These are phyloP conservation scores for Florisuga fusca DNA, from an alignment of 2,797 vertebrate genomes.

Conservation along the genomic window DNA sequence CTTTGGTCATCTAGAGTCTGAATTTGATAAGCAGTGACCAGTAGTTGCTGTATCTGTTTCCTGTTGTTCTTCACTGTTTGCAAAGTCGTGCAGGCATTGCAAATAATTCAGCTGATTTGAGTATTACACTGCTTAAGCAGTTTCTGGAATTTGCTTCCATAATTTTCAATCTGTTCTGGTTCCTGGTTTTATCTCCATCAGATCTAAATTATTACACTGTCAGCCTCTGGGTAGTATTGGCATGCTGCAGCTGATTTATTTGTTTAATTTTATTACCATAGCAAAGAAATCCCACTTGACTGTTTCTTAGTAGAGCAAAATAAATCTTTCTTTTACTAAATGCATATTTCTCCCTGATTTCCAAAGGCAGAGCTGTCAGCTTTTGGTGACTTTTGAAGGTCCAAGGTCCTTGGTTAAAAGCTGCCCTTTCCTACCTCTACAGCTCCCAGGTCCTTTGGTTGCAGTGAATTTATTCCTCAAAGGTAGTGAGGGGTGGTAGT, in stretches of 20 bases:
- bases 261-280: not conserved
- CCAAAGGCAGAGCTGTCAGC: not conserved
- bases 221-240: not conserved
- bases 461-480: not conserved
- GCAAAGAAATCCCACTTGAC: not conserved
- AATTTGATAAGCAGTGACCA: slow-evolving; percentile 1
- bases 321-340: not conserved
- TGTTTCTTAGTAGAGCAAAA: not conserved
- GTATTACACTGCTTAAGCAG: not conserved
- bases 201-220: not conserved
- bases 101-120: not conserved
- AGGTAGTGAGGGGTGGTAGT: not conserved
- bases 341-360: not conserved
- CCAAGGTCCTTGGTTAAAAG: not conserved
- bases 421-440: not conserved
- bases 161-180: slow-evolving; percentile 9
- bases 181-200: slow-evolving; percentile 28
- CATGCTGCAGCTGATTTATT: not conserved
- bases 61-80: not conserved
- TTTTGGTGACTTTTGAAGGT: not conserved
- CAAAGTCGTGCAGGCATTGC: not conserved
- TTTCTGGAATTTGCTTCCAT: slow-evolving; percentile 27
- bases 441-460: not conserved
- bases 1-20: not conserved
- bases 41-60: not conserved